Evolutionary conservation across 1,140 invertebrate species (phyloP).

Genomic region (Subanguina moxae): DNA sequence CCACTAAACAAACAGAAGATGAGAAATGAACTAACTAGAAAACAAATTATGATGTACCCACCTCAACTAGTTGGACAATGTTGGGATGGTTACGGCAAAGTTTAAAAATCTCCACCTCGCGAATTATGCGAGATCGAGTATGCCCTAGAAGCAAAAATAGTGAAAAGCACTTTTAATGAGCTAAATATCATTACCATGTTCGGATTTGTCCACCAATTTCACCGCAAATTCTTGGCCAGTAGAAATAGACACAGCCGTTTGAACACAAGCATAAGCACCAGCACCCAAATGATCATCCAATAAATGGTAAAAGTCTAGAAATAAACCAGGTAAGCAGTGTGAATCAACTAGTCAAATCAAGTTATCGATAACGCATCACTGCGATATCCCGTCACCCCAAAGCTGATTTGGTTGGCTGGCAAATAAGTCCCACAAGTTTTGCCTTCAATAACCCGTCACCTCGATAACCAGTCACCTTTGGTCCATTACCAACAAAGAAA

Average conservation of each 20-base stretch:
- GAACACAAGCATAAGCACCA: conserved; percentile 91
- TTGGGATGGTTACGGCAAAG: conserved; percentile 91
- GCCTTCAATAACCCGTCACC: too few species aligned
- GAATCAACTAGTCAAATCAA: not conserved
- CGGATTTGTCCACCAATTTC: conserved; percentile 90
- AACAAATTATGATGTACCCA: conserved; percentile 3
- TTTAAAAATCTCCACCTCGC: conserved; percentile 96
- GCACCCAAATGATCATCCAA: conserved; percentile 90
- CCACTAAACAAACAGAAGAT: conserved; percentile 44
- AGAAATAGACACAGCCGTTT: conserved; percentile 82
- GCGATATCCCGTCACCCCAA: not conserved
- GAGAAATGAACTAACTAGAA: conserved; percentile 21
- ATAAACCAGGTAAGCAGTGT: not conserved
- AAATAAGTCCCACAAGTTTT: too few species aligned
- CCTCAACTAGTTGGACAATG: conserved; percentile 78
- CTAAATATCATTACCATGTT: conserved; percentile 63
- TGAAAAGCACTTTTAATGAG: too few species aligned
- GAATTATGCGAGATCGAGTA: conserved; percentile 84
- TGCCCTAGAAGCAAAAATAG: conserved; percentile 66
- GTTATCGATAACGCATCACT: not conserved
- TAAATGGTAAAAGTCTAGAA: conserved; percentile 83
- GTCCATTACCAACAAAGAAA: too few species aligned
- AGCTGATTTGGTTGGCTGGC: too few species aligned
- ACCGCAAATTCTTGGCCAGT: conserved; percentile 90
- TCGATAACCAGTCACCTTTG: too few species aligned